These are phyloP conservation scores for Sebastes goodei DNA, from an alignment of 2,797 vertebrate species.

Conservation along the genomic window DNA sequence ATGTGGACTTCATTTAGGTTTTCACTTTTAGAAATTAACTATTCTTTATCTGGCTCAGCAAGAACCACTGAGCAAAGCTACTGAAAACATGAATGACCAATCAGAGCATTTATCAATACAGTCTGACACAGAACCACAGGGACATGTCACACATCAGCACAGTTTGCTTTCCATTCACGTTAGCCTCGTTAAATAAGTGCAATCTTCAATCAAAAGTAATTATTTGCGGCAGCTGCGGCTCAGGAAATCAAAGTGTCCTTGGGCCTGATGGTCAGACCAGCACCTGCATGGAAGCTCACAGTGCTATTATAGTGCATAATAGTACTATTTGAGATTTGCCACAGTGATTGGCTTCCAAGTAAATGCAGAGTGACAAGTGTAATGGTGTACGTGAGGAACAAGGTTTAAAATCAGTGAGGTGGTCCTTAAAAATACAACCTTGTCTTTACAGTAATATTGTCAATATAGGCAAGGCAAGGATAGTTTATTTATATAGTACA, in stretches of 20 bases:
- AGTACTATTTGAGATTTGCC: not conserved
- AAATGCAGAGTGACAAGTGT: not conserved
- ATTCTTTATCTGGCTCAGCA: not conserved
- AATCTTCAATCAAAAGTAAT: not conserved
- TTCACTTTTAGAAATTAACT: not conserved
- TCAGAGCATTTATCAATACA: not conserved
- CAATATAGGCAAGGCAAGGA: not conserved
- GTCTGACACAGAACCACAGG: not conserved
- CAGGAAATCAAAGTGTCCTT: not conserved
- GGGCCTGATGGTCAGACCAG: not conserved
- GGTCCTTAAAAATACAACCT: not conserved
- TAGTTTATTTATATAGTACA: not conserved
- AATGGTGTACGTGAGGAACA: too few species aligned
- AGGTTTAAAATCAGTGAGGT: not conserved
- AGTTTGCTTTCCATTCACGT: not conserved
- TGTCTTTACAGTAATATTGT: not conserved
- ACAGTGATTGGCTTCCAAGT: not conserved
- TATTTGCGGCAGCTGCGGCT: not conserved
- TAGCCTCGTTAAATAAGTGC: not conserved
- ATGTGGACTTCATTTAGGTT: constrained; percentile 42
- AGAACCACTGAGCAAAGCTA: too few species aligned
- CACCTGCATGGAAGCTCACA: not conserved
- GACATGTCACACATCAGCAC: not conserved
- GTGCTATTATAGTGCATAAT: not conserved
- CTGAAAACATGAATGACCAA: too few species aligned